Evolutionary conservation across 2,888 invertebrate species (phyloP).

Genomic region (Ceriagrion tenellum): DNA sequence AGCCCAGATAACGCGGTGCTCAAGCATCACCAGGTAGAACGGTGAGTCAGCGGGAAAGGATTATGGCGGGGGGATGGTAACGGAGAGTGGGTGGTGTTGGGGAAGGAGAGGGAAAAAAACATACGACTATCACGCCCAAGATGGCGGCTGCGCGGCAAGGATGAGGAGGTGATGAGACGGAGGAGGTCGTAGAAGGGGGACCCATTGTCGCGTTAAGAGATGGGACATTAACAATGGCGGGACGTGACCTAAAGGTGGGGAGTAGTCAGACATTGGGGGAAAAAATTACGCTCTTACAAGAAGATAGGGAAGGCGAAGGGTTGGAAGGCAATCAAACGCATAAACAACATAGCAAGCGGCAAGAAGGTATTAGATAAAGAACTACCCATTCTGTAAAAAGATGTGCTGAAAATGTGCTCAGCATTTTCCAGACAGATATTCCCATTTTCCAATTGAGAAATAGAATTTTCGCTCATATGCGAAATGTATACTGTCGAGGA

Average conservation of each 20-base stretch:
- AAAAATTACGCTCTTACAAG: background rate
- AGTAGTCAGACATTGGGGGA: background rate
- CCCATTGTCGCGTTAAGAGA: background rate
- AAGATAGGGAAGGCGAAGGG: background rate
- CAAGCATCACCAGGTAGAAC: background rate
- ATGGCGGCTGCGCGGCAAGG: background rate
- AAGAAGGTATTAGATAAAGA: no score
- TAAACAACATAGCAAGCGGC: no score
- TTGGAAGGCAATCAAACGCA: background rate
- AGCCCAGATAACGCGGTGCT: background rate
- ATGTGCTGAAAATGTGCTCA: no score
- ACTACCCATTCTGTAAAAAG: no score
- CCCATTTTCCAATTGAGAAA: no score
- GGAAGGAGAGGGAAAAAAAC: background rate
- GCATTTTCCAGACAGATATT: no score
- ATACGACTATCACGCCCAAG: conserved; percentile 19
- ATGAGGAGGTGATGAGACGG: background rate
- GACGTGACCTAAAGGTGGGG: background rate
- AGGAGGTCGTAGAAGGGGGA: background rate
- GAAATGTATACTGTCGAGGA: no score
- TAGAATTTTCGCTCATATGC: no score
- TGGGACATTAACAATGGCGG: conserved; percentile 3
- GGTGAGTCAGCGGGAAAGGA: conserved; percentile 9
- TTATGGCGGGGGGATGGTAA: background rate
- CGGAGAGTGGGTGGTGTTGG: background rate